Base-by-base conservation (phyloP, 2,113 vertebrate genomes). In the Perca flavescens region DNA sequence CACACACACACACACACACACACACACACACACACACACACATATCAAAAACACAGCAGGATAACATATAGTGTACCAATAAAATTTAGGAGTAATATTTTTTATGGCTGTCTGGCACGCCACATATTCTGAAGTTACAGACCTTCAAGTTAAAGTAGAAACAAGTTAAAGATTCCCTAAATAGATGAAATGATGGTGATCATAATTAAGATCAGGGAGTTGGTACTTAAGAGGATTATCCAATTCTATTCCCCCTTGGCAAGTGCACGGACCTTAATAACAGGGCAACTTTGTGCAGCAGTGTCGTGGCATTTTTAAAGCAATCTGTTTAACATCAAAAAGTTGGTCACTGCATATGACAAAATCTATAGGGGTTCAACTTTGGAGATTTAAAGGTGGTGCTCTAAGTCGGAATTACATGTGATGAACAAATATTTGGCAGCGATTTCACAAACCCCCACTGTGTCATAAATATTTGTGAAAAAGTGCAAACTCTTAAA, bases 181-280 rank as follows among this genome's bases (percentile, higher is more conserved):
- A 85, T 60, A 90, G 81, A 90, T 88, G 73, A 67, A 78, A 80
- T 49, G 68, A 79, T 85, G 74, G 80, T 85, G 72, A 93, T 92
- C 77, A 85, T 89, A 87, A 91, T 90, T 91, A 93, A 80, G 79
- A 93, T 91, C 77, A 84, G 82, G 68, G 66, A 76, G 75, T 85
- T 62, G 66, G 31, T 79, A 31, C 81, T 79, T 90, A 86, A 90
- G 85, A 89, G 81, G 87, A 89, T 90, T 92, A 91, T 79, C 57
- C 46, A 79, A 76, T 85, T 86, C 61, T 77, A 19, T 79, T 86
- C 74, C 80, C 67, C 79, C 25, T 61, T 87, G 82, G 58, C 63
- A 74, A 88, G 85, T 70, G 57, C 63, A 81, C 67, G 74, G 83
- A 80, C 88, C 71, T 88, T 86, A 80, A 92, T 81, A 86, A 88